Conservation (phyloP, 2,797 vertebrate species). For the Hemibagrus guttatus region DNA sequence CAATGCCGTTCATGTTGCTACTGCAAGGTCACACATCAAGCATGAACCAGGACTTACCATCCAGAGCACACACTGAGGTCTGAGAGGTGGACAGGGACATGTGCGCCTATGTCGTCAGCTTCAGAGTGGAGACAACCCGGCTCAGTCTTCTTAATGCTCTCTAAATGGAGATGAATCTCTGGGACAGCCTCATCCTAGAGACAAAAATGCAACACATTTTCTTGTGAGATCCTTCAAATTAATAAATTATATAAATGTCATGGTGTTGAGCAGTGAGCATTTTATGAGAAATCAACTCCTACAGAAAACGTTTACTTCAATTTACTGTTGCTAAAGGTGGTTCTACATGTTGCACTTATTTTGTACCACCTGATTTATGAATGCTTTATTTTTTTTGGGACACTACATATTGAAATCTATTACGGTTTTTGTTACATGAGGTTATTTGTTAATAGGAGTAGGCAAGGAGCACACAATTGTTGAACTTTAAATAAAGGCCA, state of each 20-base stretch:
- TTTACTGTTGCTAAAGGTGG: too few relatives aligned
- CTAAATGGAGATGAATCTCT: conserved; percentile 72
- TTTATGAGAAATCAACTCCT: too few relatives aligned
- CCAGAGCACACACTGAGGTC: conserved; percentile 75
- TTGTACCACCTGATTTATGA: neutral
- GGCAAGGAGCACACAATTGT: too few relatives aligned
- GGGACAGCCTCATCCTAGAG: conserved; percentile 75
- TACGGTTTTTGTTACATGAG: neutral
- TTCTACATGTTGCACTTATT: neutral
- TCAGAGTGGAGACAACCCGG: conserved; percentile 67
- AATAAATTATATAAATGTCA: neutral
- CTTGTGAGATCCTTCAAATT: neutral
- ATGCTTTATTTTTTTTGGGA: neutral
- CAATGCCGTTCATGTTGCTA: neutral
- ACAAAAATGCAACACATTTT: neutral
- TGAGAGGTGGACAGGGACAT: conserved; percentile 67
- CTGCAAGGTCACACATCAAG: neutral
- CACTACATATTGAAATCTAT: neutral
- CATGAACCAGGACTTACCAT: conserved; percentile 69
- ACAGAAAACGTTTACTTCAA: too few relatives aligned
- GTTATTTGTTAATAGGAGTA: neutral
- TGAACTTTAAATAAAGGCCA: neutral
- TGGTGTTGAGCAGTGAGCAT: neutral
- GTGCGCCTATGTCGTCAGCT: conserved; percentile 67
- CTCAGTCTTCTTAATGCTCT: conserved; percentile 47